Base-by-base conservation (phyloP, 1,140 invertebrate genomes). In the Eufriesea mexicana region DNA sequence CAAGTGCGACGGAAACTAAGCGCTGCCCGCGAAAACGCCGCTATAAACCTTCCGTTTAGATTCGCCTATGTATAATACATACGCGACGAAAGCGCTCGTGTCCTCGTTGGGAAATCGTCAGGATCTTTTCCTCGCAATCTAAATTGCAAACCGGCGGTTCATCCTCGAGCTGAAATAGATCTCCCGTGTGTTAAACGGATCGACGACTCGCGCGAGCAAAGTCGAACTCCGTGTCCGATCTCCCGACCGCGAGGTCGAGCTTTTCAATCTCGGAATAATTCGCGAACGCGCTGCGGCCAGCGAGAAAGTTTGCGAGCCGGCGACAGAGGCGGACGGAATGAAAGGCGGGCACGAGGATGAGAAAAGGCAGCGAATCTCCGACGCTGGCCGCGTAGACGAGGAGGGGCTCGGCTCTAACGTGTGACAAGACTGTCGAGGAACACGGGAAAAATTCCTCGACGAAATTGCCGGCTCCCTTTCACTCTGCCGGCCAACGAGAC, bases 391-490 rank as follows among this genome's bases (percentile, higher is more conserved):
- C 28, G 67, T 42, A 42, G 71, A 73, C 68, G 16, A 47, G 54
- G 23, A 66, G 42, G 16, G 4, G 23, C 7, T 14, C 23, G 20
- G 20, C 49, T 57, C 20, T 72, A 79, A 79, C 78, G 78, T 42
- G 68, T 51, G 68, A 61, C 54, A 57, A 59, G 67, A 64, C 35
- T 67, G 28, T 51, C 62, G 49, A n/a, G 62, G 51, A 77, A 77
- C 67, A 79, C 67, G 77, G n/a, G 77, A 61, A 64, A 79, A 62
- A 72, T 79, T 59, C 57, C 47, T 51, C 45, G 68, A 45, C 78
- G 47, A 79, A 79, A 79, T 79, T 79, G 55, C 67, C 55, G 25
- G 68, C 68, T 79, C 68, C 68, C 67, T 79, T 79, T 72, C 78
- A 25, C 68, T 42, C 28, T 47, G 55, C 51, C 78, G 71, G 55